Conservation (phyloP, 1,140 invertebrate species). For the Mesaphorura yosii region DNA sequence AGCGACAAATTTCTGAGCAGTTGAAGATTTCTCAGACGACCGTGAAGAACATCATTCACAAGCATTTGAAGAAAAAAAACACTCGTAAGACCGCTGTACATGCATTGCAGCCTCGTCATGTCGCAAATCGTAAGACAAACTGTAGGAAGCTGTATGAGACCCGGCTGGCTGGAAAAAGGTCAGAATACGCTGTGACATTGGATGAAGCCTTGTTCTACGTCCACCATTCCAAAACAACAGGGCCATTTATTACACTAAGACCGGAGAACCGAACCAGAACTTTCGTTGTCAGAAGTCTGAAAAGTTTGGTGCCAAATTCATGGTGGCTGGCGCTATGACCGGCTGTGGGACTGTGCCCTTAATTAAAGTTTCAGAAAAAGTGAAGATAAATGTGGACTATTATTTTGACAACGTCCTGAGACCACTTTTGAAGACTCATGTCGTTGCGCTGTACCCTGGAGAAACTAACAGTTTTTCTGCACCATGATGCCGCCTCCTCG, state of each 20-base stretch:
- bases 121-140: conserved; percentile 3
- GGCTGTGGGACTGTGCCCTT: background rate
- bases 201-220: conserved; percentile 3
- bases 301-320: background rate
- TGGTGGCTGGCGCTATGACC: conserved; percentile 1
- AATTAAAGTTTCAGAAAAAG: conserved; percentile 2
- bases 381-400: background rate
- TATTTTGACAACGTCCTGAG: background rate
- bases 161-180: background rate
- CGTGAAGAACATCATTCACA: background rate
- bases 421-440: background rate
- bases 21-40: background rate
- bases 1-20: background rate
- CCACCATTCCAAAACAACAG: background rate
- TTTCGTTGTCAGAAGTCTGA: background rate
- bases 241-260: background rate
- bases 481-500: background rate
- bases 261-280: background rate
- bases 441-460: background rate
- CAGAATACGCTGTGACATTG: conserved; percentile 1
- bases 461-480: background rate
- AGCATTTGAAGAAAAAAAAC: background rate
- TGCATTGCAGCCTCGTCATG: background rate
- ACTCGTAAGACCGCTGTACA: background rate
- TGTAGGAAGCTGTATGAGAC: background rate